Conservation (phyloP, 2,797 vertebrate genomes). For the Sarcoramphus papa region DNA sequence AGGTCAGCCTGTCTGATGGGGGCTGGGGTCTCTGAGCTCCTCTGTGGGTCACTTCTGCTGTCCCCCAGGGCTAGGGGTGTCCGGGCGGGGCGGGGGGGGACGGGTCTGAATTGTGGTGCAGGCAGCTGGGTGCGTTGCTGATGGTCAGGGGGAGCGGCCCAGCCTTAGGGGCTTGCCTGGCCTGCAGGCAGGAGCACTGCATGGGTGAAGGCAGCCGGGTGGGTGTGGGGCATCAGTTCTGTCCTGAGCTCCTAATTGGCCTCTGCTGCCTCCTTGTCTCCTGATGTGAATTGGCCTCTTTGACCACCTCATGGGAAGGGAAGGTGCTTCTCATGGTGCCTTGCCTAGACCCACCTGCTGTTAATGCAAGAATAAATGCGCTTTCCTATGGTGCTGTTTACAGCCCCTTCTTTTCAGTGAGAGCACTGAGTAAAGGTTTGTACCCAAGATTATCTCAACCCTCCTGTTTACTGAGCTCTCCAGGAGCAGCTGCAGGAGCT, state of each 20-base stretch:
- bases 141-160: not conserved
- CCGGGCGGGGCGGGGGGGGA: rapidly evolving
- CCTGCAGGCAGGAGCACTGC: not conserved
- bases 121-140: not conserved
- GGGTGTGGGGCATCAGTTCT: not conserved
- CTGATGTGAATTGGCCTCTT: not conserved
- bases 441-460: not conserved
- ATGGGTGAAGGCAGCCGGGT: not conserved
- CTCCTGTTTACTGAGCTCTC: not conserved
- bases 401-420: not conserved
- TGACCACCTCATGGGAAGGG: not conserved
- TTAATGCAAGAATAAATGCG: not conserved
- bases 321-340: rapidly evolving
- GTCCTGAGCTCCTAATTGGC: rapidly evolving
- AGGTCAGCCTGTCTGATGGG: not conserved
- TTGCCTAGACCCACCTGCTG: not conserved
- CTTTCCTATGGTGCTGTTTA: not conserved
- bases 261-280: not conserved
- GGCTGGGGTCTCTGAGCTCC: not conserved
- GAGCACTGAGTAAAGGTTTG: too few species aligned
- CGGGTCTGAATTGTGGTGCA: not conserved
- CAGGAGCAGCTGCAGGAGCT: not conserved
- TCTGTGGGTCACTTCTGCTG: not conserved
- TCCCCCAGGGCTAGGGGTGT: not conserved
- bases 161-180: not conserved